Evolutionary conservation across 2,113 vertebrate species (phyloP).

Genomic region (Siniperca knerii): DNA sequence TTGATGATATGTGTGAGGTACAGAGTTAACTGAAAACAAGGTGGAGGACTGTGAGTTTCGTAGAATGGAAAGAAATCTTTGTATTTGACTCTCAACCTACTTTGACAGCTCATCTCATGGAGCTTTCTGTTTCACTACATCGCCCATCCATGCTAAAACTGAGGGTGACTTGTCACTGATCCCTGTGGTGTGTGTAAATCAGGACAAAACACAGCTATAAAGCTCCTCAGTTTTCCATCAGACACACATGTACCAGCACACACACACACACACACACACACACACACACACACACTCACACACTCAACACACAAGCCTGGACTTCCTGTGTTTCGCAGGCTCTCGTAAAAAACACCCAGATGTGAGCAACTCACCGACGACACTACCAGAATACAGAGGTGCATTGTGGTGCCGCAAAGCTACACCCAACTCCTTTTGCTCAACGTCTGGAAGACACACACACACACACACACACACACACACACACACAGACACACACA

Average conservation of each 20-base stretch:
- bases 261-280: slow-evolving; percentile 9
- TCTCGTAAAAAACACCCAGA: slow-evolving; percentile 82
- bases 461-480: slow-evolving; percentile 5
- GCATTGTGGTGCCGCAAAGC: slow-evolving; percentile 72
- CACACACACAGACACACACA: slow-evolving; percentile 7
- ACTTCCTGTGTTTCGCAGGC: slow-evolving; percentile 79
- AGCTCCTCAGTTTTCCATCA: slow-evolving; percentile 71
- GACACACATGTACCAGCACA: slow-evolving; percentile 20
- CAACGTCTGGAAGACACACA: slow-evolving; percentile 21
- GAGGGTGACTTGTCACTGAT: slow-evolving; percentile 47
- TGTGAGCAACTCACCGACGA: slow-evolving; percentile 75
- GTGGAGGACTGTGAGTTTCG: background rate
- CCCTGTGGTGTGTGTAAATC: slow-evolving; percentile 56
- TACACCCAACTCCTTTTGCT: slow-evolving; percentile 37
- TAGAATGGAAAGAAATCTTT: slow-evolving; percentile 35
- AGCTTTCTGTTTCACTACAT: slow-evolving; percentile 38
- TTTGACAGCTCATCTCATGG: slow-evolving; percentile 18
- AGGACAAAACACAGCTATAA: slow-evolving; percentile 68
- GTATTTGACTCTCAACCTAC: background rate
- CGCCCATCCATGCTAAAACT: slow-evolving; percentile 22
- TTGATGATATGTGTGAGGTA: slow-evolving; percentile 5
- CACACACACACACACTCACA: slow-evolving; percentile 25
- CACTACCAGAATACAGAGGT: slow-evolving; percentile 75
- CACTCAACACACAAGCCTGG: slow-evolving; percentile 40
- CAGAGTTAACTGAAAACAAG: background rate